Evolutionary conservation across 2,888 invertebrate species (phyloP).

Genomic region (Hedychridium roseum): DNA sequence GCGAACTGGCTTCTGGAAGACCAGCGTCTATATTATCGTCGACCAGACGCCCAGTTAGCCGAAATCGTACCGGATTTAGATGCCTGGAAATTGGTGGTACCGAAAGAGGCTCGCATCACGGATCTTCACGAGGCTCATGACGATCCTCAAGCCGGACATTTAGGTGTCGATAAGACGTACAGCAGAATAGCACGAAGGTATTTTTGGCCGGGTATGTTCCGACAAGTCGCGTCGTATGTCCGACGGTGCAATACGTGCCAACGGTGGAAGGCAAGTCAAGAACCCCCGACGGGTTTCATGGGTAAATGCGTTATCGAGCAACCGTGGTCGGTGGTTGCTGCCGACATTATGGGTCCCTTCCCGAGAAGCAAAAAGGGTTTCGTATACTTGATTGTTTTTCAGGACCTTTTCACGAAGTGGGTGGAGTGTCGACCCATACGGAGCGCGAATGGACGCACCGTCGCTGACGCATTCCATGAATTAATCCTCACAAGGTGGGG

Average conservation of each 20-base stretch:
- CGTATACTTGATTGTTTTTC: conserved; percentile 7
- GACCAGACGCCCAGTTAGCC: background rate
- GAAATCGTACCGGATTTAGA: background rate
- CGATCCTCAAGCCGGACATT: conserved; percentile 4
- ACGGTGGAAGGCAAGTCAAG: conserved; percentile 10
- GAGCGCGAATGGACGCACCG: background rate
- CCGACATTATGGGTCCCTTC: conserved; percentile 17
- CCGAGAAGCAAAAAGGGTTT: conserved; percentile 8
- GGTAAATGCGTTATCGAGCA: conserved; percentile 10
- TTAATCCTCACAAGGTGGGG: conserved; percentile 23
- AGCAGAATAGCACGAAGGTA: conserved; percentile 3
- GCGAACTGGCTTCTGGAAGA: background rate
- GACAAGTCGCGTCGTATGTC: conserved; percentile 3
- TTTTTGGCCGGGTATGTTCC: conserved; percentile 10
- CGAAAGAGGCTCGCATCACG: background rate
- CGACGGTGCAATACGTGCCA: conserved; percentile 9
- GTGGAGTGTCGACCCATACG: conserved; percentile 16
- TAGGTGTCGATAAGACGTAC: conserved; percentile 14
- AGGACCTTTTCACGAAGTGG: conserved; percentile 27
- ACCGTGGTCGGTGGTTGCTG: conserved; percentile 6
- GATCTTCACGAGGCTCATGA: background rate
- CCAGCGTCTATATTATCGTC: background rate
- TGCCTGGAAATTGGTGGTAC: background rate
- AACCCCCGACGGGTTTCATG: conserved; percentile 9
- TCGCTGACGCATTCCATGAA: conserved; percentile 21